Base-by-base conservation (phyloP, 2,797 vertebrate species). In the Staurois parvus region DNA sequence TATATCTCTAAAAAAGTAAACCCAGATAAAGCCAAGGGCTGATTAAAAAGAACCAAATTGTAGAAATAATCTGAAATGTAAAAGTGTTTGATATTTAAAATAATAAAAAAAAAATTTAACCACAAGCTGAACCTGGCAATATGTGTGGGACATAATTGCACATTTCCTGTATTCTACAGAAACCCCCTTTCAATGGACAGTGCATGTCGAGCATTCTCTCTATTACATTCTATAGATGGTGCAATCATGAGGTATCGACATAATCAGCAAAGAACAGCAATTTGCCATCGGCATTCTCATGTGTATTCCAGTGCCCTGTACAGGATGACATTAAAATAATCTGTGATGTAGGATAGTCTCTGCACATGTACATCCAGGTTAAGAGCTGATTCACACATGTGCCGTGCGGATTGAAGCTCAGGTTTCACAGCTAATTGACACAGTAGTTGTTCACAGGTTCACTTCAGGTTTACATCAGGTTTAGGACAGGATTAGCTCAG, bases 1-100 rank as follows among this genome's bases (percentile, higher is more conserved):
- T 30, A 73, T 48, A 66, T 85, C 56, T 40, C 52, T 34, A 19
- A 79, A 70, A 24, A 59, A 59, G 62, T 40, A 73, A 59, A 67
- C 52, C 52, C 29, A 74, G 70, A 69, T 69, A 68, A 21, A 42
- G 72, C 40, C 66, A 34, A 79, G 17, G 56, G 62, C 56, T 32
- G 19, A 64, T 10, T 29, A 45, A 26, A 67, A 67, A 12, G 45
- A 69, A 66, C 64, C 10, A 19, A 30, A 28, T 42, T 21, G 5
- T 42, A 42, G 21, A 66, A 40, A 40, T 66, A 2, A 42, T 45
- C 37, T 5, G 10, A 66, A 45, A 48, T 28, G 37, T 29, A 70
- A 81, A 72, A 32, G 67, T 72, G 19, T 15, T 81, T 72, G 12
- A 26, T 37, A 24, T 67, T 67, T 40, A 37, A 37, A 10, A 37